A percentile compares a stretch with the other conserved stretches of the same genome.
phyloP scores from a whole-genome alignment of 2,888 invertebrate species.

The Aspidapion aeneum region DNA sequence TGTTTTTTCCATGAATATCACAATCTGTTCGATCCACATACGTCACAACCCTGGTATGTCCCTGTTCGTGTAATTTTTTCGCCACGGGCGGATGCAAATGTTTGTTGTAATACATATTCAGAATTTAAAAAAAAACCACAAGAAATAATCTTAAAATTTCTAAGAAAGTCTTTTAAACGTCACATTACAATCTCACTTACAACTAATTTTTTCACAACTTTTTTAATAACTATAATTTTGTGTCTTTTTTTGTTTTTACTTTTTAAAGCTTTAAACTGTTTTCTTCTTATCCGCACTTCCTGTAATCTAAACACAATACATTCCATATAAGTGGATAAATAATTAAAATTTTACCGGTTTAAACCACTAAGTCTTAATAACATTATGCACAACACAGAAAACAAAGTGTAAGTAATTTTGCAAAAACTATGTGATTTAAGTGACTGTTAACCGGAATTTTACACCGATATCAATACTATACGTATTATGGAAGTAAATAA shows the following conservation, averaged over 20 bases:
- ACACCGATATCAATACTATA: not conserved
- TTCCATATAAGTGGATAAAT: not conserved
- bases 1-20: constrained; percentile 36
- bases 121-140: too few relatives aligned
- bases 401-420: not conserved
- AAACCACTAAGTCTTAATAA: too few relatives aligned
- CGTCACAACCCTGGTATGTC: constrained; percentile 39
- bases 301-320: too few relatives aligned
- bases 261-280: too few relatives aligned
- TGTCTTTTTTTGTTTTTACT: too few relatives aligned
- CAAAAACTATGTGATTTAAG: not conserved
- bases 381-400: not conserved
- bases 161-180: too few relatives aligned
- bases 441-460: not conserved
- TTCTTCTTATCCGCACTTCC: too few relatives aligned
- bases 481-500: not conserved
- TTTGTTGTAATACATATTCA: constrained; percentile 46
- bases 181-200: too few relatives aligned
- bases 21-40: constrained; percentile 44
- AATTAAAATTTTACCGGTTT: not conserved
- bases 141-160: too few relatives aligned
- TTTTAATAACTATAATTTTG: too few relatives aligned
- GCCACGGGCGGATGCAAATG: constrained; percentile 45
- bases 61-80: constrained; percentile 39
- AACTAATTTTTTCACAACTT: too few relatives aligned